These are phyloP conservation scores for Halcyon malimbica DNA, from an alignment of 2,113 vertebrate genomes.

Conservation along the genomic window DNA sequence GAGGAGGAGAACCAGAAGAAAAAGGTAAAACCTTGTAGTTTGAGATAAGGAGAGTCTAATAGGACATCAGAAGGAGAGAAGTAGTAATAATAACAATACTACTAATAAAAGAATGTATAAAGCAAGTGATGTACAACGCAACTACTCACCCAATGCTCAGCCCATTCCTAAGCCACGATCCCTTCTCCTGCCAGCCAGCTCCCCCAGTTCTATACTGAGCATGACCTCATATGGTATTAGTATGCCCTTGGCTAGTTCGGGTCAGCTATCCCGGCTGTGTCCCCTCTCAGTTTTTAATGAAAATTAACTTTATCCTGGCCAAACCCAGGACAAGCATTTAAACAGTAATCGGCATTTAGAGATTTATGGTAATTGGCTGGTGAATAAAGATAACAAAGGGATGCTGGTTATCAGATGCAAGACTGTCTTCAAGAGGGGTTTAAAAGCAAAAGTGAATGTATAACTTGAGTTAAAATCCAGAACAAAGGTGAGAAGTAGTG, in stretches of 20 bases:
- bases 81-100: neutral
- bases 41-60: neutral
- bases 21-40: neutral
- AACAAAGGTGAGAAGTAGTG: neutral
- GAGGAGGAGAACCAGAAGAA: neutral
- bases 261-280: neutral
- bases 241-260: neutral
- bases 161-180: neutral
- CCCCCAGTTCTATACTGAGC: neutral
- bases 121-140: neutral
- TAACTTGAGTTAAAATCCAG: neutral
- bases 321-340: neutral
- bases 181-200: neutral
- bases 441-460: neutral
- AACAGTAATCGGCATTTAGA: neutral
- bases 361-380: neutral
- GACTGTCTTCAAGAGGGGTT: neutral
- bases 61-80: neutral
- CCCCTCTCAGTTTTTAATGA: neutral
- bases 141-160: neutral
- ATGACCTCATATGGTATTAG: neutral
- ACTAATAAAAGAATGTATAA: neutral
- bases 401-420: neutral
- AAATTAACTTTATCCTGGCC: neutral
- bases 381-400: neutral